Evolutionary conservation across 2,797 vertebrate species (phyloP).

Genomic region (Dromococcyx pavoninus): DNA sequence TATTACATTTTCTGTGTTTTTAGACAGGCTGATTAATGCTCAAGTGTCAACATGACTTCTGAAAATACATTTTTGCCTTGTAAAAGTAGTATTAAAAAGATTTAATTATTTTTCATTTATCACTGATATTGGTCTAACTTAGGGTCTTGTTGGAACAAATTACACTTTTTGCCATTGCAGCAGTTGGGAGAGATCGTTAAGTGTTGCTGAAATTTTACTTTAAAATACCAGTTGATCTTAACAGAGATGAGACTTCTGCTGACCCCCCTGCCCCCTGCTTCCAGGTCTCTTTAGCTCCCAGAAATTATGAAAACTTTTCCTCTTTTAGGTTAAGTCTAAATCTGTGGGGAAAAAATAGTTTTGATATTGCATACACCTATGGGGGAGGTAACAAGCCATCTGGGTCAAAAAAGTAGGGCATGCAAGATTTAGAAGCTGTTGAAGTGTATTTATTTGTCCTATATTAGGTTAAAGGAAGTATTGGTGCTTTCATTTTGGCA

Average conservation of each 20-base stretch:
- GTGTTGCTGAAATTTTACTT: background rate
- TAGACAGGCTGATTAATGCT: slow-evolving; percentile 7
- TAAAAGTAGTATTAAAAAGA: slow-evolving; percentile 6
- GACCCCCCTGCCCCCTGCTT: background rate
- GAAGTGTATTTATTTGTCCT: slow-evolving; percentile 60
- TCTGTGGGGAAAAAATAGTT: slow-evolving; percentile 40
- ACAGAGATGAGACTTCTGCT: background rate
- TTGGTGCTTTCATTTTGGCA: slow-evolving; percentile 54
- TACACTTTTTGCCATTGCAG: background rate
- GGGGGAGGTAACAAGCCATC: slow-evolving; percentile 49
- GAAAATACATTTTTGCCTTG: slow-evolving; percentile 23
- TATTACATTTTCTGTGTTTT: background rate
- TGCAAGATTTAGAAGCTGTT: slow-evolving; percentile 42
- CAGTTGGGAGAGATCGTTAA: background rate
- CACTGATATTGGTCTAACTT: background rate
- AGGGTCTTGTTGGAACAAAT: background rate
- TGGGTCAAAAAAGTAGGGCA: slow-evolving; percentile 62
- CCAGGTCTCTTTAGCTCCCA: background rate
- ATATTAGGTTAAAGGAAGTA: slow-evolving; percentile 60
- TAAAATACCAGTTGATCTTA: background rate
- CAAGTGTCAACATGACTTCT: background rate
- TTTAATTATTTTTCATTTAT: background rate
- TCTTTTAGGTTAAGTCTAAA: slow-evolving; percentile 21
- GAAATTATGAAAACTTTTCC: background rate
- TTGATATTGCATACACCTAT: slow-evolving; percentile 9